Evolutionary conservation across 2,113 vertebrate genomes (phyloP), one percentile per base, ranked within the genome.

Genomic region (Myxocyprinus asiaticus): DNA sequence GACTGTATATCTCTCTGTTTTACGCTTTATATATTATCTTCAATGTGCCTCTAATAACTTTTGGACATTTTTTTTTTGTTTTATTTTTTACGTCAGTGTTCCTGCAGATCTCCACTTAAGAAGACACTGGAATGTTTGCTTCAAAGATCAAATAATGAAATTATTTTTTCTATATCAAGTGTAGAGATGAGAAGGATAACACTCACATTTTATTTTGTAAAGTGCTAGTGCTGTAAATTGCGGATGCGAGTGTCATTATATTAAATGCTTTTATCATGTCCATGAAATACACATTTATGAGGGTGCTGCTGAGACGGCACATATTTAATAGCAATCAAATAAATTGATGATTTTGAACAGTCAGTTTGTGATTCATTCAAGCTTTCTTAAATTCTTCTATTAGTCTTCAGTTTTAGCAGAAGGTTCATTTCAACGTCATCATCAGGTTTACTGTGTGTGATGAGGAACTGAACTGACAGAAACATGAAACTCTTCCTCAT

Each of bases 121-220:
- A 74, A 83, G 22, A 83, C 74, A 55, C 76, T 33, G 22, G 73
- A 91, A 86, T 87, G 85, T 88, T 33, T 77, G 80, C 74, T 80
- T 79, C 83, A 15, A 77, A 66, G 62, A 78, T 82, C 67, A 79
- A 80, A 81, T 67, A 9, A 64, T 83, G 75, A 86, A 82, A 88
- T 86, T 87, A 86, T 89, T 90, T 92, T 90, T 85, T 90, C 86
- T 89, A 90, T 72, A 75, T 83, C 76, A 62, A 82, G 86, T 87
- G 82, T 88, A 88, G 87, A 85, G 88, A 85, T 81, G 17, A 53
- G 43, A 55, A 12, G 44, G 12, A 67, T 17, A 42, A 11, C 11
- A 50, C 68, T 66, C 14, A 9, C 17, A 15, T 76, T 83, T 79
- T 76, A 17, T 70, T 33, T 33, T 55, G 64, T 59, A 53, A 76